Evolutionary conservation across 2,888 invertebrate species (phyloP).

Genomic region (Apocheima hispidaria): DNA sequence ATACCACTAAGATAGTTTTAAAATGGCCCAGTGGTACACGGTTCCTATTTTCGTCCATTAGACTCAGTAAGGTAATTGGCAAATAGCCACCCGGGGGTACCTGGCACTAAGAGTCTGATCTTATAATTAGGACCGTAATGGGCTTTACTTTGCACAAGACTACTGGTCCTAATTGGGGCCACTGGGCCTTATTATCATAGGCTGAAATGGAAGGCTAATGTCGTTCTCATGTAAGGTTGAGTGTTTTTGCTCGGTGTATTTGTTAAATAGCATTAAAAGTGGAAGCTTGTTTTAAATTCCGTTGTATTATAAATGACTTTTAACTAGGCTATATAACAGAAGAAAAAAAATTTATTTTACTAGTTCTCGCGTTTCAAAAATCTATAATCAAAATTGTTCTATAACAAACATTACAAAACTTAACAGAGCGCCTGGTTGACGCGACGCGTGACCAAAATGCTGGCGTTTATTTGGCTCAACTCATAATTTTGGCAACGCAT

Average conservation of each 20-base stretch:
- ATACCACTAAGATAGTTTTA: too few species aligned
- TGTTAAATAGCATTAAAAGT: not conserved
- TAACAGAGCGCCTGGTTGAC: too few species aligned
- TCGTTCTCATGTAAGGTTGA: constrained; percentile 19
- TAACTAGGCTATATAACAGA: too few species aligned
- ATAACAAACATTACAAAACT: too few species aligned
- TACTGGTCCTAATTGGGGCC: constrained; percentile 24
- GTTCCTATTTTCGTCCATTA: constrained; percentile 4
- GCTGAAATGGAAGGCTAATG: constrained; percentile 18
- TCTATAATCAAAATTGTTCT: too few species aligned
- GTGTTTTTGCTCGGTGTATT: constrained; percentile 8
- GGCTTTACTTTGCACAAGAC: constrained; percentile 21
- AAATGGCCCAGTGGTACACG: not conserved
- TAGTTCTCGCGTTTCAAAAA: too few species aligned
- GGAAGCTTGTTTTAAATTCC: not conserved
- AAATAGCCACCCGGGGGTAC: constrained; percentile 21
- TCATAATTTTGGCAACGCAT: too few species aligned
- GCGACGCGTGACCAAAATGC: too few species aligned
- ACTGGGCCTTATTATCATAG: constrained; percentile 26
- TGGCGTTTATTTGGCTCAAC: too few species aligned
- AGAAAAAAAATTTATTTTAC: too few species aligned
- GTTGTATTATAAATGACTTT: not conserved
- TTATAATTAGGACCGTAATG: constrained; percentile 25
- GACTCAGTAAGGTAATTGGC: constrained; percentile 14
- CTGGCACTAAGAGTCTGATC: constrained; percentile 20